These are phyloP conservation scores for Acrocephalus arundinaceus DNA, from an alignment of 2,113 vertebrate species.

Conservation along the genomic window DNA sequence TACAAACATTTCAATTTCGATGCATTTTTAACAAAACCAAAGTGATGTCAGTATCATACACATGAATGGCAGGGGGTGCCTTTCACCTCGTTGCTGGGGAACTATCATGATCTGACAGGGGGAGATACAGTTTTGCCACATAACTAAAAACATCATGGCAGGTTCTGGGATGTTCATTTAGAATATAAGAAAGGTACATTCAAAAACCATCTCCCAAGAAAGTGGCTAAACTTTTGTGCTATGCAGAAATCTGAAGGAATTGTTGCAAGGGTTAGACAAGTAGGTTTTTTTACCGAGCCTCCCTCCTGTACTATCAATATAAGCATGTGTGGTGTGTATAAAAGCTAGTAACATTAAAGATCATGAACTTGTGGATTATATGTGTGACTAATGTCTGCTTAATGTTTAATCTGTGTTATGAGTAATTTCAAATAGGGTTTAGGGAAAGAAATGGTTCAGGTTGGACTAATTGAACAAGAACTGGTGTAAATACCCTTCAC, in stretches of 20 bases:
- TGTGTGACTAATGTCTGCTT: constrained; percentile 20
- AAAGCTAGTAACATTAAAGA: not conserved
- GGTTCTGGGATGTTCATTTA: not conserved
- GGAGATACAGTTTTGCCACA: not conserved
- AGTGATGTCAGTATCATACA: not conserved
- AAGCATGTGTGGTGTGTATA: not conserved
- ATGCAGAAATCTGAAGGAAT: not conserved
- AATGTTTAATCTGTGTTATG: constrained; percentile 44
- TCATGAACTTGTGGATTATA: not conserved
- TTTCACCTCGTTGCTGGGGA: not conserved
- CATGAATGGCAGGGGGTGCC: too few relatives aligned
- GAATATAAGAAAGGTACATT: not conserved
- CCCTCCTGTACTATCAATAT: not conserved
- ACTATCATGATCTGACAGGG: not conserved
- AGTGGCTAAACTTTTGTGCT: not conserved
- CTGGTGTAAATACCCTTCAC: not conserved
- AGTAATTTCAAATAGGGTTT: not conserved
- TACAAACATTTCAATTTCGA: not conserved
- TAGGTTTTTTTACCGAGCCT: not conserved
- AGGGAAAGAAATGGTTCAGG: not conserved
- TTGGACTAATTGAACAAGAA: not conserved
- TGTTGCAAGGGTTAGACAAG: not conserved
- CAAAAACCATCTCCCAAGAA: not conserved
- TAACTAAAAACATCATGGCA: not conserved
- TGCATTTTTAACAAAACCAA: not conserved